phyloP scores from a whole-genome alignment of 2,888 invertebrate species.

The Hemicrepidius hirtus region DNA sequence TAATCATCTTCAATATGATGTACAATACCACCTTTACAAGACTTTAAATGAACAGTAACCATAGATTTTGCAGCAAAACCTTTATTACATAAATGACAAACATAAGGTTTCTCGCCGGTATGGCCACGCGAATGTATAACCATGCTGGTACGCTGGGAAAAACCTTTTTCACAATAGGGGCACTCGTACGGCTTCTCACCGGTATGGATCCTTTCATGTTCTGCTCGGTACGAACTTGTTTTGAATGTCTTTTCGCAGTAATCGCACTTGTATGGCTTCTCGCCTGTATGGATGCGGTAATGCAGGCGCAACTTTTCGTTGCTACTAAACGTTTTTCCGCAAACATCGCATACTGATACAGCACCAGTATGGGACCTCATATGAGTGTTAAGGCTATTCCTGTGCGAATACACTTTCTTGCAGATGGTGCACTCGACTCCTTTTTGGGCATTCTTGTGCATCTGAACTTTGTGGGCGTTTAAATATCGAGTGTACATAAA shows the following conservation, averaged over 20 bases:
- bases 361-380: slow-evolving; percentile 72
- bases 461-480: slow-evolving; percentile 72
- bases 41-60: slow-evolving; percentile 67
- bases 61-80: slow-evolving; percentile 68
- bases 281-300: slow-evolving; percentile 60
- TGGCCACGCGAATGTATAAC: slow-evolving; percentile 53
- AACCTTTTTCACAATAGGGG: slow-evolving; percentile 54
- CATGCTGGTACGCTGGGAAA: slow-evolving; percentile 54
- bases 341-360: slow-evolving; percentile 72
- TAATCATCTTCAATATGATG: background rate
- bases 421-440: slow-evolving; percentile 69
- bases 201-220: slow-evolving; percentile 79
- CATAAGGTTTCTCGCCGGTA: slow-evolving; percentile 64
- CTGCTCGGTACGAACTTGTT: slow-evolving; percentile 76
- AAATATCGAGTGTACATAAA: slow-evolving; percentile 75
- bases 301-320: slow-evolving; percentile 69
- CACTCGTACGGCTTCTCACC: slow-evolving; percentile 65
- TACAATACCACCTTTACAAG: slow-evolving; percentile 57
- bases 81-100: slow-evolving; percentile 67
- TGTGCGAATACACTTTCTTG: slow-evolving; percentile 68
- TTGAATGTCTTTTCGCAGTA: slow-evolving; percentile 65
- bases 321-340: slow-evolving; percentile 68
- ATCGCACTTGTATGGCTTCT: slow-evolving; percentile 59
- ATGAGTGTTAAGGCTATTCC: slow-evolving; percentile 66
- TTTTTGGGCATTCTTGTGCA: slow-evolving; percentile 71